Evolutionary conservation across 1,140 invertebrate genomes (phyloP), one percentile per base, ranked within the genome.

Genomic region (Caenorhabditis elegans): DNA sequence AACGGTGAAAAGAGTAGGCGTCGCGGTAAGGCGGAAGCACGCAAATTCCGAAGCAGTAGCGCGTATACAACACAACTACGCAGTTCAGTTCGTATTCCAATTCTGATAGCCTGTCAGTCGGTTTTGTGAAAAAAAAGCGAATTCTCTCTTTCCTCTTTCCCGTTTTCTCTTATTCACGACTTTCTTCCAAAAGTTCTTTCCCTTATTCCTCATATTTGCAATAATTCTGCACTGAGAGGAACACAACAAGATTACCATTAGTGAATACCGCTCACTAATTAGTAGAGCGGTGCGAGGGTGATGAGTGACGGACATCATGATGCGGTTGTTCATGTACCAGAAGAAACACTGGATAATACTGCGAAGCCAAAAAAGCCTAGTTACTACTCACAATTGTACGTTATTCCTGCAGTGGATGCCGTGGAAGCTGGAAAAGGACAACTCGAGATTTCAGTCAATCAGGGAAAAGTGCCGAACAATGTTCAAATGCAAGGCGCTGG

Each of bases 401-500:
- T 89, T 31, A 87, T 89, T 83, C 88, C 88, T 87, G 86, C 84
- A 87, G 96, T 98, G 87, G 95, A 98, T 91, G 96, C 96, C 11
- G 95, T 94, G 88, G 94, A 95, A 87, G 96, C 96, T 60, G 96
- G 96, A 48, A 96, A 98, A 92, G 96, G 96, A 36, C 95, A 97
- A 91, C 92, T 98, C 86, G 96, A 98, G 92, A 98, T 98, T 88
- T 96, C 95, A 80, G 96, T 98, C 89, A 98, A 98, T 90, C 95
- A 98, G 91, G 96, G 96, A 83, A 95, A 97, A 92, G 95, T 98
- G 39, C 96, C 96, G 47, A 98, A 98, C 92, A 95, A 98, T 91
- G 96, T 98, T 22, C 95, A 95, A 90, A 95, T 96, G 17, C 94
- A 98, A 6, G 95, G 95, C 53, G 95, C 95, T 82, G 96, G 96